Evolutionary conservation across 1,140 invertebrate genomes (phyloP), one percentile per base, ranked within the genome.

Genomic region (Cyrtorhinus lividipennis): DNA sequence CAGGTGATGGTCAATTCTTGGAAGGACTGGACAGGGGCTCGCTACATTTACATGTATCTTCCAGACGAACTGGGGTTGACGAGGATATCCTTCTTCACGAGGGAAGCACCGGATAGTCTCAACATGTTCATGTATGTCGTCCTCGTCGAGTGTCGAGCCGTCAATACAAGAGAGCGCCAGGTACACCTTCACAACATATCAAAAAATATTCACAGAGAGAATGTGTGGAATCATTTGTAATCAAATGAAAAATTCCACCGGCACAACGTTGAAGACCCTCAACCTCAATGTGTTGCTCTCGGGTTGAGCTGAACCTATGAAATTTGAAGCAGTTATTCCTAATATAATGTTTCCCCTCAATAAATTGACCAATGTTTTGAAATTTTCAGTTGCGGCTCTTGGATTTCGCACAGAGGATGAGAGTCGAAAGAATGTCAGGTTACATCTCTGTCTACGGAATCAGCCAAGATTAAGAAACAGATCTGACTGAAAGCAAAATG

Each of bases 11-110:
- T 77, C 44, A 72, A 75, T 22, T 73, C 71, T 1, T 78, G 77
- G 77, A 77, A 77, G 66, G 77, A 78, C 53, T 77, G 75, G 77
- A 77, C 76, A 1, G 76, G 76, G n/a, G 76, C 74, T 1, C 66
- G 76, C 5, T 68, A 73, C 59, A 71, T 78, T 23, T 78, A 77
- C 65, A 67, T 77, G 64, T 71, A 77, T 62, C 71, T 78, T 0
- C 71, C 75, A 0, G 69, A 74, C 53, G 72, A 76, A 13, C 69
- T 77, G 61, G 73, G 75, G 8, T 68, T 78, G 2, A 66, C 68
- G 3, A 67, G 72, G 59, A 73, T 78, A 8, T 70, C 70, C 22
- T 74, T 78, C 61, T 76, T 73, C 62, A 70, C 70, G 20, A 67
- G 76, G 18, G 66, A 74, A 20, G 68, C 70, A 2, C 75, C 75